Evolutionary conservation across 2,113 vertebrate genomes (phyloP), one percentile per base, ranked within the genome.

Genomic region (Urocitellus parryii): DNA sequence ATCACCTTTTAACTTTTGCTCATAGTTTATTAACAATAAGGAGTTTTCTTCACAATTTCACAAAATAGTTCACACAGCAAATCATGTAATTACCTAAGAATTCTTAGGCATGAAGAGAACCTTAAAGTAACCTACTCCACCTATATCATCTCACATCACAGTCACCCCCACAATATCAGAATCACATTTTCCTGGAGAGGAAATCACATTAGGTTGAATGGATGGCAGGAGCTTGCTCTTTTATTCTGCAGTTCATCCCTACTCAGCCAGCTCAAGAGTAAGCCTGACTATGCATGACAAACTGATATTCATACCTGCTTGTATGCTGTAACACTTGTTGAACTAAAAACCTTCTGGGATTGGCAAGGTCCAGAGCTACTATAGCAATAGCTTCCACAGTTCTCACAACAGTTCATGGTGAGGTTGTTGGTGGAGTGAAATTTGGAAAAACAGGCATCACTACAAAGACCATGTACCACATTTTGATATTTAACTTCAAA

Each of bases 401-500:
- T 99, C 76, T 99, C 99, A 63, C 99, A 99, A 97, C 99, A 99
- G 93, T 99, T 99, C 99, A 99, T 99, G 68, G 98, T 98, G 77
- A 99, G 97, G 95, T 99, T 99, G 98, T 99, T 99, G 1, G 99
- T 96, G 0, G 98, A 98, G 12, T 99, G 99, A 98, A 99, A 99
- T 73, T 99, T 98, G 93, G 99, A 99, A 97, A 99, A 99, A 79
- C 99, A 99, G 94, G 97, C 96, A 37, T 99, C 99, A 0, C 99
- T 99, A 98, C 99, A 99, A 58, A 99, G 98, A 98, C 99, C 99
- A 95, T 99, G 99, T 16, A 99, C 98, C 1, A 99, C 96, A 1
- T 99, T 99, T 95, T 99, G 98, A 98, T 99, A 99, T 95, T 99
- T 99, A 96, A 99, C 99, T 97, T 99, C 99, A 0, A 99, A 99